Evolutionary conservation across 1,140 invertebrate species (phyloP).

Genomic region (Fopius arisanus): DNA sequence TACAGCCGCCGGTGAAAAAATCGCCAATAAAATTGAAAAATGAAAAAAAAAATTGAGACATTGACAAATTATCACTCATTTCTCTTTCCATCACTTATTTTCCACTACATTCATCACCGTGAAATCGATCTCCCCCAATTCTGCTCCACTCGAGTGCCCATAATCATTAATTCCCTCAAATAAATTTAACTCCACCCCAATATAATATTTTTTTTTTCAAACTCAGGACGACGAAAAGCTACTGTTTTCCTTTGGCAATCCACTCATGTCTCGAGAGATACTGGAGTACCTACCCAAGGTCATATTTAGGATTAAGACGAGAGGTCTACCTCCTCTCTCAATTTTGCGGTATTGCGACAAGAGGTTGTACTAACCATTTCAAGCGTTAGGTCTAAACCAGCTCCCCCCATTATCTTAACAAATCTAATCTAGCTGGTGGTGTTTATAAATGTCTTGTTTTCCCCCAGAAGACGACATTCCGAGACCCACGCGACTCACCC

Average conservation of each 20-base stretch:
- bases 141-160: constrained; percentile 55
- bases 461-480: constrained; percentile 42
- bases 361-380: constrained; percentile 30
- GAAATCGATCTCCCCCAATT: constrained; percentile 39
- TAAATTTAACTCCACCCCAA: constrained; percentile 21
- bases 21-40: no score
- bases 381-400: constrained; percentile 44
- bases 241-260: background rate
- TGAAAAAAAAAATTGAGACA: background rate
- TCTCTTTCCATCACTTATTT: constrained; percentile 52
- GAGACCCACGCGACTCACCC: background rate
- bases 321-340: background rate
- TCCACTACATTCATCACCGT: constrained; percentile 64
- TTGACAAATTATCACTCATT: background rate
- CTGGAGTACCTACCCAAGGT: constrained; percentile 38
- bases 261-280: constrained; percentile 11
- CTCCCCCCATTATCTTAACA: constrained; percentile 64
- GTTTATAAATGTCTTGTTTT: constrained; percentile 67
- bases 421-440: constrained; percentile 64
- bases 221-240: background rate
- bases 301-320: constrained; percentile 56
- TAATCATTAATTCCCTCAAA: constrained; percentile 52
- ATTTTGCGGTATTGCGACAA: constrained; percentile 32
- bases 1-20: no score
- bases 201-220: background rate